A percentile compares a stretch with the other conserved stretches of the same genome.
These are phyloP conservation scores for Sesia apiformis DNA, from an alignment of 2,888 invertebrate species.

Conservation along the genomic window DNA sequence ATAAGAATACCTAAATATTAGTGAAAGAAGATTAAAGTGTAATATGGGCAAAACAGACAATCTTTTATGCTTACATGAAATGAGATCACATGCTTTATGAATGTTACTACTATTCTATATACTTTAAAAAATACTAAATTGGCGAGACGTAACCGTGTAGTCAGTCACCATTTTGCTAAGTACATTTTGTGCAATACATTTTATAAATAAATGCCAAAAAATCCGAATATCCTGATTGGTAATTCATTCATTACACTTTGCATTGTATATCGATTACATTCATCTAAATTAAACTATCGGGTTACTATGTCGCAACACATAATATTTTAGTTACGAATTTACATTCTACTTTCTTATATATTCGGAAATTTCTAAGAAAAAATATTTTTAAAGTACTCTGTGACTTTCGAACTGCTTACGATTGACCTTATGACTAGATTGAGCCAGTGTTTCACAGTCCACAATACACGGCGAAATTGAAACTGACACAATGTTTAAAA, in stretches of 20 bases:
- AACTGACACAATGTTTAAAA: conserved; percentile 66
- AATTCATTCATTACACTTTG: too few relatives aligned
- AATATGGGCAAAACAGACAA: not conserved
- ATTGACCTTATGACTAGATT: conserved; percentile 72
- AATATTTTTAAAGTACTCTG: conserved; percentile 25
- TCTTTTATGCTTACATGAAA: conserved; percentile 38
- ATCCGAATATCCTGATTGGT: too few relatives aligned
- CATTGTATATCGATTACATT: too few relatives aligned
- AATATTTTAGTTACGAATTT: not conserved
- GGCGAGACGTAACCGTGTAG: conserved; percentile 29
- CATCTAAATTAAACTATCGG: too few relatives aligned
- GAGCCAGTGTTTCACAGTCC: conserved; percentile 65
- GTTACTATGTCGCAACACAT: too few relatives aligned
- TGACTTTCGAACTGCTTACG: conserved; percentile 58
- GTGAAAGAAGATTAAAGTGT: conserved; percentile 5
- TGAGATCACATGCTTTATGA: conserved; percentile 63
- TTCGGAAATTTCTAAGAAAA: conserved; percentile 55
- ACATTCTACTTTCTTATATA: conserved; percentile 42
- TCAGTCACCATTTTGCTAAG: conserved; percentile 50
- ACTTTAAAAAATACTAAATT: conserved; percentile 20
- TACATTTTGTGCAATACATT: conserved; percentile 69
- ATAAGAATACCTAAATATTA: conserved; percentile 14
- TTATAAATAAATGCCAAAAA: conserved; percentile 33
- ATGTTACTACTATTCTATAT: conserved; percentile 20
- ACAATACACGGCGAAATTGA: conserved; percentile 38